A percentile compares a stretch with the other conserved stretches of the same genome.
phyloP scores from a whole-genome alignment of 2,113 vertebrate species.

The Phasianus colchicus region DNA sequence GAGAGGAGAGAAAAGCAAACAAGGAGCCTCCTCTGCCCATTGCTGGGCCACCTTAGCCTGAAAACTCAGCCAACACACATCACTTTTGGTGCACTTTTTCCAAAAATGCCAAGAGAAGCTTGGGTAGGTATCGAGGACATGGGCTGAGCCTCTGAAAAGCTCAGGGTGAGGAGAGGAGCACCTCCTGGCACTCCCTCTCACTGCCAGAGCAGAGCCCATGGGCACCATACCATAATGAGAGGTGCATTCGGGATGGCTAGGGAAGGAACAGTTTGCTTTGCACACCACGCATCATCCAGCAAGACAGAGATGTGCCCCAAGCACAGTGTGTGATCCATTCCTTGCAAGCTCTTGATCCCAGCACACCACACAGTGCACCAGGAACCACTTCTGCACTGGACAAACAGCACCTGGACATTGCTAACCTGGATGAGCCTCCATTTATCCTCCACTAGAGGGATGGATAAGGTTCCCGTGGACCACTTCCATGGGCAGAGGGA shows the following conservation, averaged over 20 bases:
- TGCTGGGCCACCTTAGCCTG: no score
- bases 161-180: not conserved
- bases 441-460: not conserved
- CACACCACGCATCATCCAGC: not conserved
- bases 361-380: accelerated
- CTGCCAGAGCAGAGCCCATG: no score
- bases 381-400: not conserved
- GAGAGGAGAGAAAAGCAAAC: not conserved
- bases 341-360: not conserved
- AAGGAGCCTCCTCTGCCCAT: not conserved
- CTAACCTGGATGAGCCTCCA: not conserved
- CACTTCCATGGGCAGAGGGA: not conserved
- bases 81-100: not conserved
- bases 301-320: not conserved
- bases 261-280: not conserved
- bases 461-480: not conserved
- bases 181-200: accelerated
- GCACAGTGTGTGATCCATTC: not conserved
- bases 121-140: not conserved
- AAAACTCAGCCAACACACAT: not conserved
- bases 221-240: not conserved
- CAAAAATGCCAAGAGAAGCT: not conserved
- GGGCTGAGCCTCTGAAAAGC: not conserved
- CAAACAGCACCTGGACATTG: not conserved
- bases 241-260: accelerated